Evolutionary conservation across 2,797 vertebrate genomes (phyloP).

Genomic region (Lagorchestes hirsutus): DNA sequence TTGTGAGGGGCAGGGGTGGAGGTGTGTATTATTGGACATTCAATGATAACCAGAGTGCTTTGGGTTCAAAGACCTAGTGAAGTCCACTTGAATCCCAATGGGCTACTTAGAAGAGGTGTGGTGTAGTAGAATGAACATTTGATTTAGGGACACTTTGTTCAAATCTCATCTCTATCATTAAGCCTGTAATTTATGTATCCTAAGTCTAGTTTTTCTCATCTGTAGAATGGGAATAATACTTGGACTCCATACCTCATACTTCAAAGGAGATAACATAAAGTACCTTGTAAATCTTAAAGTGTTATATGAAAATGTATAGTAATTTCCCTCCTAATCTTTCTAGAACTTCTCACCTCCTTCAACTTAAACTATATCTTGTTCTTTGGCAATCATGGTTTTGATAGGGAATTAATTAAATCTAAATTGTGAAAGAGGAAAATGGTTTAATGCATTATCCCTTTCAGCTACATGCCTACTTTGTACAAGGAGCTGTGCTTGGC

Average conservation of each 20-base stretch:
- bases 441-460: background rate
- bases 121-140: background rate
- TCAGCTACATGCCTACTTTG: background rate
- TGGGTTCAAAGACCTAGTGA: too few relatives aligned
- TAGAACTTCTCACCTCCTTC: background rate
- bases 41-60: too few relatives aligned
- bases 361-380: background rate
- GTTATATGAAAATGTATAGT: background rate
- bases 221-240: background rate
- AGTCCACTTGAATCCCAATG: too few relatives aligned
- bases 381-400: background rate
- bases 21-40: too few relatives aligned
- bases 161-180: background rate
- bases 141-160: background rate
- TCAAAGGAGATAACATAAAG: background rate
- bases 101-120: background rate
- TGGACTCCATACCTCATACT: background rate
- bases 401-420: background rate
- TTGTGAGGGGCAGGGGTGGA: too few relatives aligned
- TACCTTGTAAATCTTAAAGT: background rate
- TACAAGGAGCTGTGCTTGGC: background rate
- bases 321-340: background rate
- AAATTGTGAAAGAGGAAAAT: background rate
- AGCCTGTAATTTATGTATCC: background rate
- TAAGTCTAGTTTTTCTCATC: too few relatives aligned